A percentile compares a stretch with the other conserved stretches of the same genome.
Evolutionary conservation across 2,888 invertebrate genomes (phyloP).

Genomic region (Perizoma flavofasciatum): DNA sequence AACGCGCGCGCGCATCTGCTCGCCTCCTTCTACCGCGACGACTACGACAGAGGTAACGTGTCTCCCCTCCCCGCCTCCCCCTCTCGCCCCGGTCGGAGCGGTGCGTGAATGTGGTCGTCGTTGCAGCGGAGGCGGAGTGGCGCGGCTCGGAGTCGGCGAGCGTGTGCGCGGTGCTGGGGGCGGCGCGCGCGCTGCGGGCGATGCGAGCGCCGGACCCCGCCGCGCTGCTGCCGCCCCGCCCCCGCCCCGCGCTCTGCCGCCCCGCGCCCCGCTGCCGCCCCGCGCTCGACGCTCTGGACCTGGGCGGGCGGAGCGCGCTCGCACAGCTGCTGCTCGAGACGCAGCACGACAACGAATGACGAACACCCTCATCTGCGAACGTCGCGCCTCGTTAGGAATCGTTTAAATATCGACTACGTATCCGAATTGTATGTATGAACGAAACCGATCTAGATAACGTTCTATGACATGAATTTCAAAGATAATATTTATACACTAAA

Average conservation of each 20-base stretch:
- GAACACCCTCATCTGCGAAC: neutral
- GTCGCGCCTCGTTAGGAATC: no score
- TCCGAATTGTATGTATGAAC: no score
- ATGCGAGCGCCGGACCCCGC: slow-evolving; percentile 90
- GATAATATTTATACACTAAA: no score
- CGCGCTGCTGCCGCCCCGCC: slow-evolving; percentile 64
- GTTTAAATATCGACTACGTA: no score
- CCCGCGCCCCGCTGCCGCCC: slow-evolving; percentile 77
- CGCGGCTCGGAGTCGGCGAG: slow-evolving; percentile 32
- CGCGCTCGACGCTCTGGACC: slow-evolving; percentile 38
- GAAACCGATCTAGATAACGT: no score
- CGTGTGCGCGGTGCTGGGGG: slow-evolving; percentile 57
- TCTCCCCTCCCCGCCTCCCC: no score
- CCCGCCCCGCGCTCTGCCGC: slow-evolving; percentile 67
- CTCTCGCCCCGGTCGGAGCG: no score
- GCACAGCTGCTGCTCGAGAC: slow-evolving; percentile 42
- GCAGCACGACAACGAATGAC: slow-evolving; percentile 19
- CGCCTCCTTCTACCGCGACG: slow-evolving; percentile 88
- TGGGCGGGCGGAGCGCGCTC: slow-evolving; percentile 53
- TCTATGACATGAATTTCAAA: no score
- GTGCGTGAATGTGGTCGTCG: neutral
- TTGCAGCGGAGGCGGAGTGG: slow-evolving; percentile 43
- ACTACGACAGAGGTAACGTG: slow-evolving; percentile 47
- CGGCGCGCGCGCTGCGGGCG: slow-evolving; percentile 86
- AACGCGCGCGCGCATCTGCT: slow-evolving; percentile 85